Evolutionary conservation across 1,140 invertebrate species (phyloP).

Genomic region (Drosophila pruinosa): DNA sequence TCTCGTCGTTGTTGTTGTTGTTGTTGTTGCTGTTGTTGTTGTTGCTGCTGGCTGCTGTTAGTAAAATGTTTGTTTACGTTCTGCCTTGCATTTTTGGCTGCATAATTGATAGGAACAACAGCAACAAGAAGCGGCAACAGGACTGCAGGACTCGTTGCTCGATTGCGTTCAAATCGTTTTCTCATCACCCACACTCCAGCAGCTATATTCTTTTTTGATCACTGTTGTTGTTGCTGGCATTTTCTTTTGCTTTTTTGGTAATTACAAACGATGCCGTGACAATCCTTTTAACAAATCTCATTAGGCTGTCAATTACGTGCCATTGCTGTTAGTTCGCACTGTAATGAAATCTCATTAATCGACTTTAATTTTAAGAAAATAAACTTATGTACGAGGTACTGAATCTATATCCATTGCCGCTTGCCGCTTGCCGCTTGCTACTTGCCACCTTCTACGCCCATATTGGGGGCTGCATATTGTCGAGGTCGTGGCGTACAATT

Average conservation of each 20-base stretch:
- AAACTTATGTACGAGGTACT: slow-evolving; percentile 50
- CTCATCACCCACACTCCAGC: background rate
- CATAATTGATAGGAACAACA: slow-evolving; percentile 71
- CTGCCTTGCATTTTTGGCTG: slow-evolving; percentile 63
- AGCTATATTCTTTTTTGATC: background rate
- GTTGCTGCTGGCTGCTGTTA: slow-evolving; percentile 18
- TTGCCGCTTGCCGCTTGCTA: background rate
- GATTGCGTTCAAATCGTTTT: slow-evolving; percentile 35
- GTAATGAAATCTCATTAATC: slow-evolving; percentile 75
- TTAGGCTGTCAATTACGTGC: slow-evolving; percentile 75
- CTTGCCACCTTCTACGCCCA: slow-evolving; percentile 8
- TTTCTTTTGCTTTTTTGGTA: slow-evolving; percentile 36
- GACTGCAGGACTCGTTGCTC: slow-evolving; percentile 20
- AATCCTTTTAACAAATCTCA: slow-evolving; percentile 79
- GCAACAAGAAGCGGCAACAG: slow-evolving; percentile 25
- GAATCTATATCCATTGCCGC: background rate
- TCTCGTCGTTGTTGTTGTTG: slow-evolving; percentile 3
- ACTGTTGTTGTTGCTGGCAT: background rate
- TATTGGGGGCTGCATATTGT: slow-evolving; percentile 54
- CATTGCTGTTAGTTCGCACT: slow-evolving; percentile 44
- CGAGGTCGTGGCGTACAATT: slow-evolving; percentile 52
- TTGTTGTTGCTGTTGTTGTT: background rate
- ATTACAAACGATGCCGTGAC: slow-evolving; percentile 61
- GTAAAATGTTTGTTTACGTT: slow-evolving; percentile 74
- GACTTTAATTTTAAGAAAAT: slow-evolving; percentile 65